Base-by-base conservation (phyloP, 2,113 vertebrate species). In the Platysteira castanea region DNA sequence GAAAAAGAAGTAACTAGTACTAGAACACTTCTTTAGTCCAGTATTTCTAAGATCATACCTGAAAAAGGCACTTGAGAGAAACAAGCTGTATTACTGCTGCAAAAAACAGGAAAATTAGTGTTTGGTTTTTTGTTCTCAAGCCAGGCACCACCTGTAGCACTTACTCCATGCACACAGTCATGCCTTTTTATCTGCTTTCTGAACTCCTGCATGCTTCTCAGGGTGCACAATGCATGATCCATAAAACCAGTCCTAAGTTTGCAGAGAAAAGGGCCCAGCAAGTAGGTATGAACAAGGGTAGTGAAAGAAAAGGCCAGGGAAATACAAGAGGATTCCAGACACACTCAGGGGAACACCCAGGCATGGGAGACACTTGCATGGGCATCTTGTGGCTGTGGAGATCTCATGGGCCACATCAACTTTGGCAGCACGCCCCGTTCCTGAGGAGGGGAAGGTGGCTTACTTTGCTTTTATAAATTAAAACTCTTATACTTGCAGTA, bases 391-490 rank as follows among this genome's bases (percentile, higher is more conserved):
- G 28, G 63, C 33, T 2, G 0, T 24, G 23, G 42, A 85, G 70
- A 75, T 11, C 41, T 87, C 74, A n/a, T 0, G 4, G 44, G 13
- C 12, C 54, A 84, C 0, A 0, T 59, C 46, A 44, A 27, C 49
- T 79, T 49, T 74, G 76, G 71, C 75, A 84, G 71, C 30, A 33
- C 0, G 0, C 7, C 14, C n/a, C 1, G 0, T 6, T 86, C 63
- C 68, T 22, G 33, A 68, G 49, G 21, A 88, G n/a, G 42, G 22
- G 21, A 70, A 60, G n/a, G 28, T 67, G 71, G 54, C 15, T 93
- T 92, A 41, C 22, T 77, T 77, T 80, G 67, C 27, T 77, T 88
- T 50, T 28, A 6, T 81, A 60, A 93, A 75, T 11, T 80, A 80
- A 69, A 90, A 44, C 37, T 65, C 67, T 79, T 15, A 7, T 65